Evolutionary conservation across 2,888 invertebrate genomes (phyloP).

Genomic region (Agrochola litura): DNA sequence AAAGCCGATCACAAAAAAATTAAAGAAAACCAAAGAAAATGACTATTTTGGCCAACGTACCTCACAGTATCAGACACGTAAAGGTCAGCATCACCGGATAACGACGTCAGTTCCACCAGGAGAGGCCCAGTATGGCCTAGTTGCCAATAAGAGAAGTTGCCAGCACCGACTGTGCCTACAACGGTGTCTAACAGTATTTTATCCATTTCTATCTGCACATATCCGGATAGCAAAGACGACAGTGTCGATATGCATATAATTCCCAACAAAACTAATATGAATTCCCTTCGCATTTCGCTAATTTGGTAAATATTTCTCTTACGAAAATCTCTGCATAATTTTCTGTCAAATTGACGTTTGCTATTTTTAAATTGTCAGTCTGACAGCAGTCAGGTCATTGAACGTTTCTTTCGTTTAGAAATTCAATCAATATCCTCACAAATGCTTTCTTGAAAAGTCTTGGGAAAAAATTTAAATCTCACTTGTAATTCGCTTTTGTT

Average conservation of each 20-base stretch:
- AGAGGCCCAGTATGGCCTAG: constrained; percentile 82
- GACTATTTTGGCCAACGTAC: constrained; percentile 66
- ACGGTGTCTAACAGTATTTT: constrained; percentile 84
- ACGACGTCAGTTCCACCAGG: constrained; percentile 81
- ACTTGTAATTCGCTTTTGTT: not conserved
- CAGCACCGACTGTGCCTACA: constrained; percentile 81
- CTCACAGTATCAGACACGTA: constrained; percentile 84
- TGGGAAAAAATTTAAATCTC: not conserved
- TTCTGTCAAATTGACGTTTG: constrained; percentile 38
- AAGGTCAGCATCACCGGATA: constrained; percentile 85
- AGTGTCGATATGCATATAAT: constrained; percentile 83
- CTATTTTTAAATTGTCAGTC: not conserved
- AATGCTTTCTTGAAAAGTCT: not conserved
- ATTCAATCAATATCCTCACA: not conserved
- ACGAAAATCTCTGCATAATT: not conserved
- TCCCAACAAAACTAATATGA: constrained; percentile 81
- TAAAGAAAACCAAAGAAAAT: not conserved
- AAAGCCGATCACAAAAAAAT: not conserved
- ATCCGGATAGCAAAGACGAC: constrained; percentile 79
- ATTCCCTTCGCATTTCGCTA: constrained; percentile 81
- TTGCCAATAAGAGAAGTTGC: constrained; percentile 88
- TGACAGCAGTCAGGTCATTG: not conserved
- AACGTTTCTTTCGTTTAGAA: constrained; percentile 35
- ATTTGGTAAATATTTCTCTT: constrained; percentile 29
- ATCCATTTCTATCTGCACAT: constrained; percentile 76